These are phyloP conservation scores for Chelonus formosanus DNA, from an alignment of 2,888 invertebrate species.

Conservation along the genomic window DNA sequence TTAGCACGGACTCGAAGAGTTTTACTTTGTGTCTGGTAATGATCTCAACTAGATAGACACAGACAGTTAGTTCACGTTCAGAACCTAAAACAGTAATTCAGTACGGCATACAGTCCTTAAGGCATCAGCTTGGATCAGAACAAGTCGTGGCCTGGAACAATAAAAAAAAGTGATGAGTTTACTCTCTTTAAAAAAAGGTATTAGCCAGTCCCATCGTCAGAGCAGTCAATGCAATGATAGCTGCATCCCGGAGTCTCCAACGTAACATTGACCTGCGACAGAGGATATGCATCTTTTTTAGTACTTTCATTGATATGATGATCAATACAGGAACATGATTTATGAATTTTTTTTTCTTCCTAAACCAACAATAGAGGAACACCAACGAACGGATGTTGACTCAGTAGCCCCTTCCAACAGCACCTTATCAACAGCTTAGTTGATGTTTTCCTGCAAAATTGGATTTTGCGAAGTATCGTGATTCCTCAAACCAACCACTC, in stretches of 20 bases:
- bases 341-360: constrained; percentile 45
- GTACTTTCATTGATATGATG: constrained; percentile 44
- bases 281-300: constrained; percentile 49
- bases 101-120: constrained; percentile 45
- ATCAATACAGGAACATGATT: constrained; percentile 49
- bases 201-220: constrained; percentile 41
- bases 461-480: constrained; percentile 30
- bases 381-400: constrained; percentile 46
- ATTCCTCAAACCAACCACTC: constrained; percentile 26
- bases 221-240: constrained; percentile 21
- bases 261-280: constrained; percentile 48
- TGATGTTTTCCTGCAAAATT: constrained; percentile 16
- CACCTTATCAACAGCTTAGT: constrained; percentile 50
- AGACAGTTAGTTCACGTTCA: too few relatives aligned
- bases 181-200: constrained; percentile 41
- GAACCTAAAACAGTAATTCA: constrained; percentile 30
- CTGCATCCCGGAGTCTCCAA: constrained; percentile 39
- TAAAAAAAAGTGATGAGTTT: constrained; percentile 50
- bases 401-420: constrained; percentile 47
- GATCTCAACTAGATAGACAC: too few relatives aligned
- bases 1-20: too few relatives aligned
- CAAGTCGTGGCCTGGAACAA: constrained; percentile 47
- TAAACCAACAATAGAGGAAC: constrained; percentile 47
- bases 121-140: constrained; percentile 51
- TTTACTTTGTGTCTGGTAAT: too few relatives aligned